A percentile compares a stretch with the other conserved stretches of the same genome.
These are phyloP conservation scores for Nylanderia fulva DNA, from an alignment of 1,140 invertebrate genomes.

Conservation along the genomic window DNA sequence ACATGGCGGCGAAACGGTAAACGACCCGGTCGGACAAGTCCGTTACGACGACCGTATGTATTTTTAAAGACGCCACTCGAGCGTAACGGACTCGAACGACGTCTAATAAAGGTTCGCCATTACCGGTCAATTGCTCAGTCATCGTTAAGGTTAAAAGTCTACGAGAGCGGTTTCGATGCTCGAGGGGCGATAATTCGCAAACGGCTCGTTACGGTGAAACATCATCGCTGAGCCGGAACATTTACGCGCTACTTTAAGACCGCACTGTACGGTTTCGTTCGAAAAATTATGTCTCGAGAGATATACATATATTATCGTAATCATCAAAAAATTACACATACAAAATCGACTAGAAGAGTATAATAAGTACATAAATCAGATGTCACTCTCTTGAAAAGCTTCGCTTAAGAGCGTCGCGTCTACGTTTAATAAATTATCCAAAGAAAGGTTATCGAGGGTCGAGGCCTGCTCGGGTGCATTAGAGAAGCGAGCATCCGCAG, in stretches of 20 bases:
- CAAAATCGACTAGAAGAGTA: neutral
- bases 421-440: constrained; percentile 39
- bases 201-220: constrained; percentile 64
- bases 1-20: constrained; percentile 46
- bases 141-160: constrained; percentile 69
- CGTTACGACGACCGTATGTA: constrained; percentile 27
- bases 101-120: constrained; percentile 67
- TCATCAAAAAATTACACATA: neutral
- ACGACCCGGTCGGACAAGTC: constrained; percentile 22
- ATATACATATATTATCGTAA: neutral
- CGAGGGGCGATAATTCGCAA: constrained; percentile 73
- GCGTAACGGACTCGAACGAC: constrained; percentile 50
- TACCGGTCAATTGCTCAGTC: constrained; percentile 68
- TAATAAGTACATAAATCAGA: constrained; percentile 35
- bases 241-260: constrained; percentile 47
- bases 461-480: neutral
- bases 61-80: constrained; percentile 45
- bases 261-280: constrained; percentile 16
- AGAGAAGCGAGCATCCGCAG: constrained; percentile 35
- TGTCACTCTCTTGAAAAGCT: neutral
- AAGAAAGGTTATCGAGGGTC: constrained; percentile 19
- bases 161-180: constrained; percentile 70
- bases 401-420: neutral
- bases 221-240: constrained; percentile 35
- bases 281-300: constrained; percentile 28